A percentile compares a stretch with the other conserved stretches of the same genome.
phyloP scores from a whole-genome alignment of 1,140 invertebrate genomes.

The Drosophila dunni region DNA sequence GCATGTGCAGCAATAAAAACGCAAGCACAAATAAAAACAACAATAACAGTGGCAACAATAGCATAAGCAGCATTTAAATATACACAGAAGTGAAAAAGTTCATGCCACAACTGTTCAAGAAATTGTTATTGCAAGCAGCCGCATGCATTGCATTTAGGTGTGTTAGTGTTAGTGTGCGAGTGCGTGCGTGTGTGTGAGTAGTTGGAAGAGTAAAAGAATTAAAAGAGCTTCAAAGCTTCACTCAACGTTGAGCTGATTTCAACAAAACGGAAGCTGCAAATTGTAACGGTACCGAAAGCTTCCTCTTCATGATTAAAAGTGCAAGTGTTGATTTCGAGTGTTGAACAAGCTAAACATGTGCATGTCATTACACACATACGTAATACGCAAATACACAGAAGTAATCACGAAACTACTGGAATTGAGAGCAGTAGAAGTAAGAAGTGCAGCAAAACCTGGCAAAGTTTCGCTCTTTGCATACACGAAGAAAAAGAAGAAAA shows the following conservation, averaged over 20 bases:
- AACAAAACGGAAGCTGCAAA: constrained; percentile 6
- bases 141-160: no score
- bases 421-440: constrained; percentile 25
- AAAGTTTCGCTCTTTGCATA: constrained; percentile 20
- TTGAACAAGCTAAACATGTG: constrained; percentile 12
- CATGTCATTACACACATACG: neutral
- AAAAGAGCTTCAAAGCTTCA: constrained; percentile 33
- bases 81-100: constrained; percentile 60
- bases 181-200: no score
- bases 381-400: neutral
- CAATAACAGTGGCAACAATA: constrained; percentile 29
- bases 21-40: constrained; percentile 34
- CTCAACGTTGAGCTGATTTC: neutral
- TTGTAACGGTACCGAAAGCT: constrained; percentile 9
- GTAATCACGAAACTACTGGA: constrained; percentile 11
- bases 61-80: constrained; percentile 30
- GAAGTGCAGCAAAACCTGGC: constrained; percentile 16
- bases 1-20: constrained; percentile 59
- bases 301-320: constrained; percentile 21
- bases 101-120: constrained; percentile 35
- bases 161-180: no score
- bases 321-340: constrained; percentile 30
- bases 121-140: constrained; percentile 16
- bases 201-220: constrained; percentile 14
- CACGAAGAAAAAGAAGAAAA: constrained; percentile 43